phyloP scores from a whole-genome alignment of 2,113 vertebrate species.

The Hipposideros armiger region DNA sequence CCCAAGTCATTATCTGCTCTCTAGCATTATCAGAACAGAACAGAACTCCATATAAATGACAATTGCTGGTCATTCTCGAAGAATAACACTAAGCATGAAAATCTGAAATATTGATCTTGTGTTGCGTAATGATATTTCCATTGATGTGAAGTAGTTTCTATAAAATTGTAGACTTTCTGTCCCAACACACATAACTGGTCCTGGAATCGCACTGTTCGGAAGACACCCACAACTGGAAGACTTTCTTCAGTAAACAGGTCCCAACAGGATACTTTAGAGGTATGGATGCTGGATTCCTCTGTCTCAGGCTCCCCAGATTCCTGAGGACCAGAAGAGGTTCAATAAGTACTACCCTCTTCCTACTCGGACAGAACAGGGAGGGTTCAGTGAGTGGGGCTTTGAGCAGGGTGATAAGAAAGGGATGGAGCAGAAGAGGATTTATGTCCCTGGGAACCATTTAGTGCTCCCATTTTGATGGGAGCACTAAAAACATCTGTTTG shows the following conservation, averaged over 20 bases:
- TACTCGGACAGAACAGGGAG: neutral
- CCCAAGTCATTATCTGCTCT: constrained; percentile 35
- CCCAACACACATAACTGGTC: neutral
- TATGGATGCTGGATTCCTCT: neutral
- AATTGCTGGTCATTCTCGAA: constrained; percentile 59
- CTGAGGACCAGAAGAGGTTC: neutral
- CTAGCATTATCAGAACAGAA: constrained; percentile 48
- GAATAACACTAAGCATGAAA: constrained; percentile 45
- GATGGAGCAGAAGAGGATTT: neutral
- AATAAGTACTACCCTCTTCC: neutral
- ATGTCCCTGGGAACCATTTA: neutral
- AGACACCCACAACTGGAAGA: neutral
- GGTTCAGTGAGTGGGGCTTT: neutral
- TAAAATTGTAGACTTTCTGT: neutral
- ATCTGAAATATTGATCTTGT: constrained; percentile 58
- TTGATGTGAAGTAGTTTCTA: constrained; percentile 25
- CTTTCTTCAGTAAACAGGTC: neutral
- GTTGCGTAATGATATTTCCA: constrained; percentile 47
- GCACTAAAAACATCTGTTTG: neutral
- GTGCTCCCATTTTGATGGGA: neutral
- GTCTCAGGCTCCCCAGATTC: neutral
- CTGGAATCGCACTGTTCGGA: neutral
- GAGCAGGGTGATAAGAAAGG: neutral
- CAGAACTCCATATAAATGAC: constrained; percentile 18
- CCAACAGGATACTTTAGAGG: neutral